Conservation (phyloP, 2,113 vertebrate genomes). For the Zeus faber region DNA sequence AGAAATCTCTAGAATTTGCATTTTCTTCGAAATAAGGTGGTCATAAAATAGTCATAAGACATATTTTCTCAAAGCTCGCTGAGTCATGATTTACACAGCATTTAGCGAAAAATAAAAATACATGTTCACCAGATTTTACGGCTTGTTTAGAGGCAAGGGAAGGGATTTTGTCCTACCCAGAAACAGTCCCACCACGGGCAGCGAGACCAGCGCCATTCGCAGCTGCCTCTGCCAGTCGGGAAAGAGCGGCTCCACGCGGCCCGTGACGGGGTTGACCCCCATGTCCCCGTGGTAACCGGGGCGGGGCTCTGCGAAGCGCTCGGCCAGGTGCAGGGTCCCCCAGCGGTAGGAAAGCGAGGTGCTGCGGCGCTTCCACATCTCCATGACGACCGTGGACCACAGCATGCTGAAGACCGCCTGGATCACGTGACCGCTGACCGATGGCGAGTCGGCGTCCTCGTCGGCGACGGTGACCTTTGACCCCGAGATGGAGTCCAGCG, state of each 20-base stretch:
- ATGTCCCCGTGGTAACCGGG: slow-evolving; percentile 71
- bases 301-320: slow-evolving; percentile 75
- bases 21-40: no score
- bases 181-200: slow-evolving; percentile 73
- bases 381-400: slow-evolving; percentile 79
- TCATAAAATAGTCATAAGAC: no score
- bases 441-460: slow-evolving; percentile 25
- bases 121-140: no score
- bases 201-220: slow-evolving; percentile 69
- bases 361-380: slow-evolving; percentile 80
- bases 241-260: slow-evolving; percentile 73
- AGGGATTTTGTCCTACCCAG: no score
- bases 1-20: no score
- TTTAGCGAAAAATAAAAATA: no score
- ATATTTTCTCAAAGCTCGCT: no score
- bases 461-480: background rate
- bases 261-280: slow-evolving; percentile 73
- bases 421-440: slow-evolving; percentile 69
- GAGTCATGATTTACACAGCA: no score
- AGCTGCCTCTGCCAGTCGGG: slow-evolving; percentile 72
- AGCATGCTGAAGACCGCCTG: slow-evolving; percentile 80
- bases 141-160: no score
- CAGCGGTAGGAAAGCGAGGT: slow-evolving; percentile 71
- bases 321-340: slow-evolving; percentile 70
- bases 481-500: slow-evolving; percentile 34